phyloP scores from a whole-genome alignment of 1,140 invertebrate genomes.

The Ceratoteleas bidentatus region DNA sequence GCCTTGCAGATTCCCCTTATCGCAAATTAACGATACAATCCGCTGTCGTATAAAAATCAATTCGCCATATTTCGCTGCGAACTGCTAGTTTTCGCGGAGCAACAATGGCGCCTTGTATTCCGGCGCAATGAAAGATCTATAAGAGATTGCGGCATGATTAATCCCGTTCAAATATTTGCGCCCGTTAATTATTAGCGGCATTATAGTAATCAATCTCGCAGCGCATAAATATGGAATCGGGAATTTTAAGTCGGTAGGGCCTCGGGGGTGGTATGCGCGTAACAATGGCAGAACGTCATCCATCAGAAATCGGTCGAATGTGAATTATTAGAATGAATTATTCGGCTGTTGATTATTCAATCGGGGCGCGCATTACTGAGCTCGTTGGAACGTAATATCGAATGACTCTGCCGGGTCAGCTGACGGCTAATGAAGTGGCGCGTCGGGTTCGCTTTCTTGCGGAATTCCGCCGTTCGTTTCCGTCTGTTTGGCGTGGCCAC shows the following conservation, averaged over 20 bases:
- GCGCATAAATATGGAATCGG: slow-evolving; percentile 7
- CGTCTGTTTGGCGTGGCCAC: slow-evolving; percentile 1
- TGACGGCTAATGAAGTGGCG: slow-evolving; percentile 24
- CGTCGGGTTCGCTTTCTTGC: slow-evolving; percentile 16
- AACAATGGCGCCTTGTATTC: too few species aligned
- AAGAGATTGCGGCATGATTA: neutral
- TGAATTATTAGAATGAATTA: slow-evolving; percentile 52
- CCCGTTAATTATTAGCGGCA: slow-evolving; percentile 14
- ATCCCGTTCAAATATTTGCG: slow-evolving; percentile 9
- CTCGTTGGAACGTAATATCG: slow-evolving; percentile 35
- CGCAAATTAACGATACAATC: too few species aligned
- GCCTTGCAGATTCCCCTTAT: too few species aligned
- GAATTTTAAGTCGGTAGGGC: slow-evolving; percentile 19
- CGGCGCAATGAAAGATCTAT: too few species aligned
- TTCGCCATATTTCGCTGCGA: too few species aligned
- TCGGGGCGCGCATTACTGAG: slow-evolving; percentile 29
- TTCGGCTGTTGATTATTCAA: slow-evolving; percentile 47
- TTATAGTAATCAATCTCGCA: slow-evolving; percentile 22
- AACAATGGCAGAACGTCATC: slow-evolving; percentile 22
- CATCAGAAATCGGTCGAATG: slow-evolving; percentile 36
- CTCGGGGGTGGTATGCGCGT: neutral
- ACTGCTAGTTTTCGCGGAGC: too few species aligned
- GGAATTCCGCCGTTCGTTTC: slow-evolving; percentile 10
- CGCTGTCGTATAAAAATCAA: too few species aligned
- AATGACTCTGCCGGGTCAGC: slow-evolving; percentile 26